Evolutionary conservation across 2,797 vertebrate genomes (phyloP), one percentile per base, ranked within the genome.

Genomic region (Graptemys geographica): DNA sequence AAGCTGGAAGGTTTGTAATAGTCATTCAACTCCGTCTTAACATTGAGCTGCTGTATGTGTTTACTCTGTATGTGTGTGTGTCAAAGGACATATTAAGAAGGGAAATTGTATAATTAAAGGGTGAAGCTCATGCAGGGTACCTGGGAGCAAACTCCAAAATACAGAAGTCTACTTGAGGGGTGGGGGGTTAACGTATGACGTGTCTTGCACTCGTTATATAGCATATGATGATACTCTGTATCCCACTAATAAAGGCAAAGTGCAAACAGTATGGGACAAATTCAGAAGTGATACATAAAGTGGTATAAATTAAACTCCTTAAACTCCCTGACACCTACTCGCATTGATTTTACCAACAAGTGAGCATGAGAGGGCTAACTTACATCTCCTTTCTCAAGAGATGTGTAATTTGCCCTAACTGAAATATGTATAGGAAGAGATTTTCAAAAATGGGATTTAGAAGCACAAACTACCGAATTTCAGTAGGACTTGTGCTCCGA

Each of bases 1-100:
- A 89, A 87, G 16, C 1, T 83, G 59, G 28, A 90, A 79, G 16
- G 10, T 9, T 41, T 85, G 8, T 18, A 49, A 72, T 62, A 80
- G 55, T 47, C 51, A 85, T 86, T 52, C 52, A 19, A 59, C 79
- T 72, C 8, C 79, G 59, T 33, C 81, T 76, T 89, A 81, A 69
- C n/a, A 86, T 90, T 76, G 78, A 83, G n/a, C 11, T 80, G 31
- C 13, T 2, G 72, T 83, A 53, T 56, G 53, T 74, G 19, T 37
- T 15, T 6, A 59, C 27, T 23, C 53, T 19, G 49, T 0, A 0
- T 19, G 52, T 0, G 0, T 84, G 0, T 79, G 13, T 65, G 56
- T 53, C 57, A 13, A 91, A 84, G 62, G 84, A 8, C 5, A 55
- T 10, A 44, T 41, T 79, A 44, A 79, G 92, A 82, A 16, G 10